A percentile compares a stretch with the other conserved stretches of the same genome.
Conservation (phyloP, 2,888 invertebrate genomes). For the Limnephilus rhombicus region DNA sequence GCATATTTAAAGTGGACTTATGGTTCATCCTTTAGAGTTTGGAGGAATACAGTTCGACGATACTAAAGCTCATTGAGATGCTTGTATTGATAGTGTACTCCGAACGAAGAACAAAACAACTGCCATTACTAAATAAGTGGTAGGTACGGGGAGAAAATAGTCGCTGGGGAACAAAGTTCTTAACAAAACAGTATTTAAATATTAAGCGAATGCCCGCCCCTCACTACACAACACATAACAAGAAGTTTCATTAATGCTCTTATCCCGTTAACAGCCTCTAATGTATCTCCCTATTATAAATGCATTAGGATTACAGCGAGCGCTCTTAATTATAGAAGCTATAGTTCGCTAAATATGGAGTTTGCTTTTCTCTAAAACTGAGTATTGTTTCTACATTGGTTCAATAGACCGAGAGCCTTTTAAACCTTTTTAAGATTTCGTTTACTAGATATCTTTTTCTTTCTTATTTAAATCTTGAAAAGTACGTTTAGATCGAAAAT, state of each 20-base stretch:
- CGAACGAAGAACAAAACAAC: neutral
- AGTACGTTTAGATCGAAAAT: neutral
- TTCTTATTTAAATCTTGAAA: neutral
- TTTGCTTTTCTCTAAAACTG: neutral
- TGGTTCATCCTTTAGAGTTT: neutral
- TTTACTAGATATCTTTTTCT: neutral
- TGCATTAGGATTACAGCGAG: slow-evolving; percentile 50
- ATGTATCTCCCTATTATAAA: slow-evolving; percentile 52
- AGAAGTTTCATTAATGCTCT: slow-evolving; percentile 47
- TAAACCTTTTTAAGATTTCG: neutral
- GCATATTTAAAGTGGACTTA: neutral
- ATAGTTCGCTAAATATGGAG: slow-evolving; percentile 21
- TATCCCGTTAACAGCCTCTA: slow-evolving; percentile 53
- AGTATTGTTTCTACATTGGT: neutral
- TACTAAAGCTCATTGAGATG: neutral
- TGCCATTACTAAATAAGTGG: neutral
- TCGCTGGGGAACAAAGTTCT: slow-evolving; percentile 26
- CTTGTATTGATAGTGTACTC: neutral
- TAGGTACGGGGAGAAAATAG: neutral
- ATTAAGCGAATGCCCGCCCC: neutral
- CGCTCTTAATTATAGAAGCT: slow-evolving; percentile 40
- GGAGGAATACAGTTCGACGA: neutral
- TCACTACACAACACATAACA: neutral
- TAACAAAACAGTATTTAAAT: slow-evolving; percentile 29
- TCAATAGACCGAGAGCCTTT: neutral